Percentiles rank a stretch among this genome's conserved stretches.
These are phyloP conservation scores for Sebastes taczanowskii DNA, from an alignment of 2,797 vertebrate genomes.

Conservation along the genomic window DNA sequence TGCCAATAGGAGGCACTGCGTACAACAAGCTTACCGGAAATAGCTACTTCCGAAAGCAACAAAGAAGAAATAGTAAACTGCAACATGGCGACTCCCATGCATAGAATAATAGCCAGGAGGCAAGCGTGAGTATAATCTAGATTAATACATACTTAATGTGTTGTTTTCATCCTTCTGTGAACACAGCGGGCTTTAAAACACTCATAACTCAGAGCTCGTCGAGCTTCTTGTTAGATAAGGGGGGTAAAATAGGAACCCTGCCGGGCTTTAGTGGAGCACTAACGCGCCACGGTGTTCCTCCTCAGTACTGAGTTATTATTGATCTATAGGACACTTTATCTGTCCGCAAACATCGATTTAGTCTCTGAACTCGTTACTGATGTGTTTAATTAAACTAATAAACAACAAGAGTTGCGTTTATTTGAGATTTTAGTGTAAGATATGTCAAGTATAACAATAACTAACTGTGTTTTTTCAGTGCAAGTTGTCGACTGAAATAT, in stretches of 20 bases:
- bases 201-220: rapidly evolving
- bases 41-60: not conserved
- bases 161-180: not conserved
- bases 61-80: constrained; percentile 64
- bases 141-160: not conserved
- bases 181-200: not conserved
- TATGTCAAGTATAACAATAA: not conserved
- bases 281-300: constrained; percentile 1
- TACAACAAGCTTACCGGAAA: not conserved
- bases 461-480: not conserved
- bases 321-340: rapidly evolving
- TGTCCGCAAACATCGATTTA: not conserved
- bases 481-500: too few relatives aligned
- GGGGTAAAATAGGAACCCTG: too few relatives aligned
- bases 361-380: rapidly evolving
- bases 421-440: not conserved
- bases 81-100: constrained; percentile 99
- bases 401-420: rapidly evolving
- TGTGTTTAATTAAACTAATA: not conserved
- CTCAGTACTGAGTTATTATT: not conserved
- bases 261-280: not conserved
- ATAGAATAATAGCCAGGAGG: constrained; percentile 93
- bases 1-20: not conserved
- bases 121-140: constrained; percentile 88
- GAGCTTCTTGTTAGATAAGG: rapidly evolving